Base-by-base conservation (phyloP, 2,113 vertebrate species). In the Physeter macrocephalus region DNA sequence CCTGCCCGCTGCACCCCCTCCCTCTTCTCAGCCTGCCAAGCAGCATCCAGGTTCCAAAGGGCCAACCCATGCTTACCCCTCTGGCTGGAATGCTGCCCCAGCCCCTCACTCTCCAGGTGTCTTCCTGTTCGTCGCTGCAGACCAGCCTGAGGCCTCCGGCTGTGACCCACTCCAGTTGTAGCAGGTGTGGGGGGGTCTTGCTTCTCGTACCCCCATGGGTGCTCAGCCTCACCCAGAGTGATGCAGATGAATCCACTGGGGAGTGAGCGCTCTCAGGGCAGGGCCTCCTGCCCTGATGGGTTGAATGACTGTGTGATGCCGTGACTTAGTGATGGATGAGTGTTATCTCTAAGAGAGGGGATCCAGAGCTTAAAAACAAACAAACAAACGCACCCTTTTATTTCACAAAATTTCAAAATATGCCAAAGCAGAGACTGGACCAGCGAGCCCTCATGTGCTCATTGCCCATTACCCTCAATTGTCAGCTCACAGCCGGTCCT, bases 401-500 rank as follows among this genome's bases (percentile, higher is more conserved):
- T 59, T 90, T 91, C 34, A 57, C 46, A 86, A 85, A 49, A 82
- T 46, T 71, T 49, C n/a, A 59, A 61, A 75, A 34, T 54, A 21
- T 39, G 13, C 71, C n/a, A 12, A 90, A 80, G 39, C 10, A 54
- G 39, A 69, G 81, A 36, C 27, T 54, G 27, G 71, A 74, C 41
- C n/a, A 27, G 6, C 0, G 1, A 54, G 78, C 5, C 43, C 59
- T 67, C 25, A 2, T 0, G 25, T 2, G 46, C 46, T 71, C 46
- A 6, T 36, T 0, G 5, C 6, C 75, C 17, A 2, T n/a, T 12
- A 57, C 39, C 36, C 3, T 17, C 29, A 3, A 0, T 0, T 13
- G 29, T 8, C n/a, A 36, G 81, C 41, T 61, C 23, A 0, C 0
- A 8, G 21, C 39, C 1, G 0, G 25, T 8, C 43, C 11, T 13